phyloP scores from a whole-genome alignment of 2,888 invertebrate genomes.

The Nomada flava region DNA sequence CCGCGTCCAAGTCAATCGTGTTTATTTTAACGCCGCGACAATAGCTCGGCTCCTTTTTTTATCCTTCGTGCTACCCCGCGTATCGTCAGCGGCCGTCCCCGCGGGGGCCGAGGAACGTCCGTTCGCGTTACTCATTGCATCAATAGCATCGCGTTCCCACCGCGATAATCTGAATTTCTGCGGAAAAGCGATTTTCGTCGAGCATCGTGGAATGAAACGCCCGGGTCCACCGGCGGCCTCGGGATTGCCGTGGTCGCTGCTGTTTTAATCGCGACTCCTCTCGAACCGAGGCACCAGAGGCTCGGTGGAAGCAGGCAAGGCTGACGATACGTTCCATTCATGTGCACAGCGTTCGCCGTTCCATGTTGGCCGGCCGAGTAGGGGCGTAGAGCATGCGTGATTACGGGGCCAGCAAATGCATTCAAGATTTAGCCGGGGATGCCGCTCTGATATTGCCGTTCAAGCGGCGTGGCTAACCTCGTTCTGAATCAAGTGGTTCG shows the following conservation, averaged over 20 bases:
- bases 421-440: constrained; percentile 53
- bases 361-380: neutral
- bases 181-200: too few species aligned
- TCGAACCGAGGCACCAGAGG: neutral
- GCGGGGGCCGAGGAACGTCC: neutral
- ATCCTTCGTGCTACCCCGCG: constrained; percentile 24
- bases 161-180: too few species aligned
- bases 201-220: too few species aligned
- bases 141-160: too few species aligned
- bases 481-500: constrained; percentile 71
- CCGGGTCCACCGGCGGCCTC: neutral
- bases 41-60: constrained; percentile 56
- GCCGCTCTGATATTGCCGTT: constrained; percentile 23
- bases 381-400: constrained; percentile 56
- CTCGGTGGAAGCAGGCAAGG: neutral
- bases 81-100: neutral
- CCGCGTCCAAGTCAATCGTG: constrained; percentile 14
- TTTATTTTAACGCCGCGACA: constrained; percentile 46
- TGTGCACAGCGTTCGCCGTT: constrained; percentile 12
- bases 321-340: constrained; percentile 39
- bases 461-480: constrained; percentile 65
- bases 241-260: neutral
- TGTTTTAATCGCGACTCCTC: neutral
- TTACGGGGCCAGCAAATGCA: constrained; percentile 50
- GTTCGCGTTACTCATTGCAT: neutral